Conservation (phyloP, 2,797 vertebrate genomes). For the Rhinatrema bivittatum region DNA sequence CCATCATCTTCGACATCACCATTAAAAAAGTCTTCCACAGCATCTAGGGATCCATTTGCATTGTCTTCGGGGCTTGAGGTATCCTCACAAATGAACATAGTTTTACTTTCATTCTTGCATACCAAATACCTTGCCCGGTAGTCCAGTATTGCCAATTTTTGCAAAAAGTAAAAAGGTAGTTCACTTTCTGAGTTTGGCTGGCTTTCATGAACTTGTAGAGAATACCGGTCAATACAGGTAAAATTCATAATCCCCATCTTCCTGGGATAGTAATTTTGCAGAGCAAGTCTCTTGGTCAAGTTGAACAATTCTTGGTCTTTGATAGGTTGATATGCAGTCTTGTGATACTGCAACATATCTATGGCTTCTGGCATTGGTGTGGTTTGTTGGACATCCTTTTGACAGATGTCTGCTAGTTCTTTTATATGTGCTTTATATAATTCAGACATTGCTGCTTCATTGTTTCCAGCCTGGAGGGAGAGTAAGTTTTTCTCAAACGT, state of each 20-base stretch:
- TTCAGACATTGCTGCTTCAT: not conserved
- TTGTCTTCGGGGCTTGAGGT: accelerated
- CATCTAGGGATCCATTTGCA: accelerated
- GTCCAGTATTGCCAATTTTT: constrained; percentile 49
- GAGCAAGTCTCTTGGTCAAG: constrained; percentile 29
- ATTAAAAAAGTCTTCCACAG: constrained; percentile 3
- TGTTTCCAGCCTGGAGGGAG: constrained; percentile 8
- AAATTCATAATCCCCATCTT: constrained; percentile 34
- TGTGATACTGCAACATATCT: not conserved
- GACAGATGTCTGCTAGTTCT: constrained; percentile 17
- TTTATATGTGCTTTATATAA: not conserved
- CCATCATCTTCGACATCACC: not conserved
- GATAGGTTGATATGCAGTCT: not conserved
- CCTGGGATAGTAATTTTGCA: constrained; percentile 34
- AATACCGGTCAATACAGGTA: constrained; percentile 19
- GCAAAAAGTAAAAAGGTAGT: constrained; percentile 34
- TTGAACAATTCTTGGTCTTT: constrained; percentile 24
- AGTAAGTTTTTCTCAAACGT: constrained; percentile 27
- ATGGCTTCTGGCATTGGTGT: not conserved
- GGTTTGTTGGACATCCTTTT: not conserved
- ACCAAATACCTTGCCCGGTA: constrained; percentile 42
- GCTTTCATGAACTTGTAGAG: constrained; percentile 1
- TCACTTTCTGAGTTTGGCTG: constrained; percentile 27
- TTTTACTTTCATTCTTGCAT: not conserved
- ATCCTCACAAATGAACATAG: accelerated